A percentile compares a stretch with the other conserved stretches of the same genome.
These are phyloP conservation scores for Emydoidea blandingii DNA, from an alignment of 2,797 vertebrate genomes.

Conservation along the genomic window DNA sequence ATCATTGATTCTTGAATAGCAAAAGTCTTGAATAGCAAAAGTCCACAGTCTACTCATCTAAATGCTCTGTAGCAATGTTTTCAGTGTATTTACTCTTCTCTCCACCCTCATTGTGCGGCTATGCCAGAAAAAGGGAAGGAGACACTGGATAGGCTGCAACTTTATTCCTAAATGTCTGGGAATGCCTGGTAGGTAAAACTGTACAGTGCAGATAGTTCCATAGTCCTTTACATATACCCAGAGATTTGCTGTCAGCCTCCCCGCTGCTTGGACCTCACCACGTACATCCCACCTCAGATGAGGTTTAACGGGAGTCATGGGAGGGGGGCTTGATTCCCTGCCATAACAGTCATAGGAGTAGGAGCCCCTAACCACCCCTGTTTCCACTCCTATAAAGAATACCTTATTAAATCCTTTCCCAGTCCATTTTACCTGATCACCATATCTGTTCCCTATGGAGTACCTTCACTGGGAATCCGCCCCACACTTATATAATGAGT, in stretches of 20 bases:
- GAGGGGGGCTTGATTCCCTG: background rate
- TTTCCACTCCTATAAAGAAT: background rate
- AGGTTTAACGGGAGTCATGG: background rate
- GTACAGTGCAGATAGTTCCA: background rate
- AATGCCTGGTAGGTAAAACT: background rate
- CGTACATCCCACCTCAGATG: background rate
- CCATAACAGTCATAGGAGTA: background rate
- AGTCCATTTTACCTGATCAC: background rate
- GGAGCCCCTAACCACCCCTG: background rate
- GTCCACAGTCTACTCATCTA: background rate
- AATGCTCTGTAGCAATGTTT: background rate
- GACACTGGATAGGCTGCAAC: background rate
- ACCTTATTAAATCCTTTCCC: background rate
- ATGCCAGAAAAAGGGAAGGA: background rate
- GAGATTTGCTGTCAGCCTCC: background rate
- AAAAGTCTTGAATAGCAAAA: background rate
- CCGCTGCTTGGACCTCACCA: background rate
- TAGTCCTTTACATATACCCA: background rate
- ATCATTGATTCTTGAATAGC: background rate
- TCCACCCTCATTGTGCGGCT: background rate
- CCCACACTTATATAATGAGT: background rate
- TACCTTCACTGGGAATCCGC: background rate
- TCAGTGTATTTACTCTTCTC: background rate
- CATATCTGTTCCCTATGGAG: background rate
- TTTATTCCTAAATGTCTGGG: background rate